Percentiles rank a stretch among this genome's conserved stretches.
These are phyloP conservation scores for Platycheirus rosarum DNA, from an alignment of 2,888 invertebrate genomes.

Conservation along the genomic window DNA sequence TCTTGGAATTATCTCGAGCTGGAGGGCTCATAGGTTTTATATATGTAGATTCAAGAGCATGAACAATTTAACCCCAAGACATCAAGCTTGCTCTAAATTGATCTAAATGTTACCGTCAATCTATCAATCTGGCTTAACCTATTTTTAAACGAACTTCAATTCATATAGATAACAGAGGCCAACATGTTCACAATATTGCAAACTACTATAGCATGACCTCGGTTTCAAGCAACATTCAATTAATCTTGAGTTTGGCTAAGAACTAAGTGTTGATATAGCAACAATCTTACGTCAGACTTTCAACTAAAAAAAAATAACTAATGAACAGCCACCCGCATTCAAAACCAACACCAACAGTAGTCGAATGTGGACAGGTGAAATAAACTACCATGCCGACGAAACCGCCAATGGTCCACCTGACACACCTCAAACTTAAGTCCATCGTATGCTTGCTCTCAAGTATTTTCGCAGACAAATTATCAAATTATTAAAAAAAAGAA, in stretches of 20 bases:
- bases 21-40: no score
- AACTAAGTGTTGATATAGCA: conserved; percentile 22
- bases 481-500: neutral
- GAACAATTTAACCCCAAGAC: no score
- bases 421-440: conserved; percentile 35
- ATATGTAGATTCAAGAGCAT: no score
- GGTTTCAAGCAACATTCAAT: neutral
- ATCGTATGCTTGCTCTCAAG: conserved; percentile 11
- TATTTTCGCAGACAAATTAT: neutral
- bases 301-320: conserved; percentile 34
- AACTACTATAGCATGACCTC: neutral
- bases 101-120: no score
- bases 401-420: neutral
- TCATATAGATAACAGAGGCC: no score
- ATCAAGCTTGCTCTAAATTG: no score
- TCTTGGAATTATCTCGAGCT: no score
- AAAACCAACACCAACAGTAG: conserved; percentile 8
- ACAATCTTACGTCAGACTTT: conserved; percentile 17
- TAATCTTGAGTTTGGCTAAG: conserved; percentile 8
- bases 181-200: no score
- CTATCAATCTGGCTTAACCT: no score
- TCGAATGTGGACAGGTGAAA: conserved; percentile 26
- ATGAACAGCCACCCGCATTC: conserved; percentile 2
- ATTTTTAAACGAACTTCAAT: no score
- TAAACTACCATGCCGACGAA: neutral